Base-by-base conservation (phyloP, 2,888 invertebrate genomes). In the Dexiosoma caninum region DNA sequence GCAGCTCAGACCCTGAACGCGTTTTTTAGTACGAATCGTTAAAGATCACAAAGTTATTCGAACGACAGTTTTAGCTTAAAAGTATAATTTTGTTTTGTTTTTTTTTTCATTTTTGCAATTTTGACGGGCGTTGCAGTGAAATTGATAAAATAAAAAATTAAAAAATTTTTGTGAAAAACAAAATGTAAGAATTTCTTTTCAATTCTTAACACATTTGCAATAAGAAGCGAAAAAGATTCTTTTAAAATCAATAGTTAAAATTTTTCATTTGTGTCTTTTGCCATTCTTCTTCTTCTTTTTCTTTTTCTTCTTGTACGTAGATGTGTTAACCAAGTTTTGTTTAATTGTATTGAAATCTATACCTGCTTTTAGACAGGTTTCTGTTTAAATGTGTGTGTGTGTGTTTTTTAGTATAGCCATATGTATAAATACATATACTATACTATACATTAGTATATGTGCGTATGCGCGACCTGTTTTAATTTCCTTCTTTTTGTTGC, bases 1-100 rank as follows among this genome's bases (percentile, higher is more conserved):
- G 71, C 83, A 83, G 82, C 76, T 83, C 81, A 81, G 82, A 67
- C 72, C 78, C 70, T 81, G 81, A 77, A 81, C 81, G 81, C 72
- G 76, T 72, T 81, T 51, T 60, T 51, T 9, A 30, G n/a, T 30
- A 46, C 64, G 40, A 23, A 23, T 57, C 57, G 44, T 23, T 19
- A 53, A 19, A 51, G 71, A 72, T 66, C 46, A 49, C 53, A 42
- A 66, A 51, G 12, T 40, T 19, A 42, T n/a, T 42, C 37, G n/a
- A 19, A 53, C 53, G 66, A 53, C 19, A 40, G 10, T 30, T 53
- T 40, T n/a, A 27, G 23, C 27, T 51, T 12, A 27, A 27, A 66
- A 40, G n/a, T 49, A 35, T 9, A 40, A 12, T 60, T 14, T 5
- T 21, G 19, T 40, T 23, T n/a, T n/a, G n/a, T n/a, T n/a, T n/a